Evolutionary conservation across 2,888 invertebrate species (phyloP).

Genomic region (Epistrophella euchroma): DNA sequence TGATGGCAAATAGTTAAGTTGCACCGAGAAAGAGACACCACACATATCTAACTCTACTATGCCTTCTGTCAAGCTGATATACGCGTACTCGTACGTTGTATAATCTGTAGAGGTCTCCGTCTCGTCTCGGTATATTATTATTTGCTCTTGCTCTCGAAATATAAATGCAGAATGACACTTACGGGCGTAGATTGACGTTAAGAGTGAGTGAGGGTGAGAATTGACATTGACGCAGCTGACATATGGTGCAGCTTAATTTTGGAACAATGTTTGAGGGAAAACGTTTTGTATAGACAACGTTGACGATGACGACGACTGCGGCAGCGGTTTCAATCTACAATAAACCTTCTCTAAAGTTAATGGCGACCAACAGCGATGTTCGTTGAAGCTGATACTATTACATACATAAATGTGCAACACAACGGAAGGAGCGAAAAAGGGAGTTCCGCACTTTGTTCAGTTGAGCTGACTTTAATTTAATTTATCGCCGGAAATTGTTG

Average conservation of each 20-base stretch:
- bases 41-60: conserved; percentile 9
- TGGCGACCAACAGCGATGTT: conserved; percentile 14
- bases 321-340: conserved; percentile 21
- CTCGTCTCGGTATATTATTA: background rate
- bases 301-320: conserved; percentile 23
- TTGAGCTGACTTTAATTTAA: conserved; percentile 68
- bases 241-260: conserved; percentile 75
- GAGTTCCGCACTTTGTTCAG: conserved; percentile 35
- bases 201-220: conserved; percentile 69
- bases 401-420: conserved; percentile 3
- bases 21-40: conserved; percentile 6
- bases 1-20: conserved; percentile 1
- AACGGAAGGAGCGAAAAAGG: conserved; percentile 34
- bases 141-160: conserved; percentile 46
- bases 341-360: background rate
- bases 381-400: background rate
- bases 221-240: conserved; percentile 74
- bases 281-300: conserved; percentile 64
- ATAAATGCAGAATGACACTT: conserved; percentile 66
- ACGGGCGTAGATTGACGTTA: conserved; percentile 70
- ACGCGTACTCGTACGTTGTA: background rate
- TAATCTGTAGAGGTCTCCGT: background rate
- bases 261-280: conserved; percentile 67
- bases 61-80: conserved; percentile 8
- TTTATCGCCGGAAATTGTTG: conserved; percentile 68